phyloP scores from a whole-genome alignment of 1,140 invertebrate genomes.

The Platorchestia sp. region DNA sequence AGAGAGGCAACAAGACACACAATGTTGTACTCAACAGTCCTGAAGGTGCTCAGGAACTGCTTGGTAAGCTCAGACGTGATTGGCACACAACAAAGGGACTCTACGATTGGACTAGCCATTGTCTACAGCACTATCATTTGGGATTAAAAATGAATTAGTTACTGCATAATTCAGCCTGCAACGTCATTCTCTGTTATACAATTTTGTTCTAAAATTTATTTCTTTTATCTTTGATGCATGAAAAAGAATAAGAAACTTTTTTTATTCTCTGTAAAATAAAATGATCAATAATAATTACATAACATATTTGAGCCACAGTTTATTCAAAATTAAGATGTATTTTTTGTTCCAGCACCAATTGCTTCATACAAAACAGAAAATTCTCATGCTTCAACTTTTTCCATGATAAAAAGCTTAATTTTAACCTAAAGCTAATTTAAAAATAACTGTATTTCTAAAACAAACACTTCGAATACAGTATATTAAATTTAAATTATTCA shows the following conservation, averaged over 20 bases:
- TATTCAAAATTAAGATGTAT: no score
- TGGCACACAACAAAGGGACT: conserved; percentile 42
- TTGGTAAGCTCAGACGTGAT: conserved; percentile 35
- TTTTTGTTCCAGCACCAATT: no score
- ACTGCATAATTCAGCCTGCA: neutral
- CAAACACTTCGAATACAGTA: no score
- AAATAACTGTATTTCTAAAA: no score
- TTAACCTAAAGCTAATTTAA: no score
- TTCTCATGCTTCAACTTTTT: no score
- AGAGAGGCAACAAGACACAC: neutral
- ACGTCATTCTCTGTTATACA: neutral
- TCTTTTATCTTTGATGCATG: neutral
- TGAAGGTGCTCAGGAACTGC: conserved; percentile 33
- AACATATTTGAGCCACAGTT: no score
- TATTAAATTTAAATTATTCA: no score
- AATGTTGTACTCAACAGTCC: conserved; percentile 21
- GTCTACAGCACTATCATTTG: neutral
- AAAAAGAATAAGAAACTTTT: neutral
- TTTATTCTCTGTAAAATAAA: neutral
- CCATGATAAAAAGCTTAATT: no score
- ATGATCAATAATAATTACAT: neutral
- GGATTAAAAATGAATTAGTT: neutral
- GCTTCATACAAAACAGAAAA: no score
- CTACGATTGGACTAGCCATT: conserved; percentile 39
- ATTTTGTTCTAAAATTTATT: neutral